Conservation (phyloP, 2,888 invertebrate species). For the Pantelozetes paolii region DNA sequence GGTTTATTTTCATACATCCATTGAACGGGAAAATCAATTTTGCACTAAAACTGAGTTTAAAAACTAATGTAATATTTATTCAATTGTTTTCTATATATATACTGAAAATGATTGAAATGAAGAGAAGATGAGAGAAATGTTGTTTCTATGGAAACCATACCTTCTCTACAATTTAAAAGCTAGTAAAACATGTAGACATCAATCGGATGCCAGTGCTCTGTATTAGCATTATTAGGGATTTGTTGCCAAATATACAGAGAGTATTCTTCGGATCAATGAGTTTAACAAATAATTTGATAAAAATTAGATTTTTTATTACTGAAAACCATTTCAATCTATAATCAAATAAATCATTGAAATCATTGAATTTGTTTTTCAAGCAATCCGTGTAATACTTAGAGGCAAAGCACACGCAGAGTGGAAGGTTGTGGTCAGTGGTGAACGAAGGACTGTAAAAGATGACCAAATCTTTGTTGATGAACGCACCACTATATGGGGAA, state of each 20-base stretch:
- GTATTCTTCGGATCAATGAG: neutral
- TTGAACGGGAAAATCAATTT: neutral
- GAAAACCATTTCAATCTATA: too few relatives aligned
- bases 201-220: neutral
- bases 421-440: slow-evolving; percentile 69
- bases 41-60: neutral
- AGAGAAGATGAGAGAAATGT: neutral
- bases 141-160: neutral
- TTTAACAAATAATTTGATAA: neutral
- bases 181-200: neutral
- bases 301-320: neutral
- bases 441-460: slow-evolving; percentile 67
- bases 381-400: slow-evolving; percentile 65
- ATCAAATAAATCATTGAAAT: too few relatives aligned
- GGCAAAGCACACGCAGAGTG: slow-evolving; percentile 73
- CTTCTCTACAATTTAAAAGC: neutral
- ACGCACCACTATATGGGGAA: slow-evolving; percentile 67
- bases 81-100: neutral
- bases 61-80: slow-evolving; percentile 4
- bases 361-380: slow-evolving; percentile 51
- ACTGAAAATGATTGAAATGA: neutral
- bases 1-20: too few relatives aligned
- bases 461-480: slow-evolving; percentile 73
- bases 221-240: neutral
- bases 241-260: neutral